These are phyloP conservation scores for Sitobion miscanthi DNA, from an alignment of 1,140 invertebrate species.

Conservation along the genomic window DNA sequence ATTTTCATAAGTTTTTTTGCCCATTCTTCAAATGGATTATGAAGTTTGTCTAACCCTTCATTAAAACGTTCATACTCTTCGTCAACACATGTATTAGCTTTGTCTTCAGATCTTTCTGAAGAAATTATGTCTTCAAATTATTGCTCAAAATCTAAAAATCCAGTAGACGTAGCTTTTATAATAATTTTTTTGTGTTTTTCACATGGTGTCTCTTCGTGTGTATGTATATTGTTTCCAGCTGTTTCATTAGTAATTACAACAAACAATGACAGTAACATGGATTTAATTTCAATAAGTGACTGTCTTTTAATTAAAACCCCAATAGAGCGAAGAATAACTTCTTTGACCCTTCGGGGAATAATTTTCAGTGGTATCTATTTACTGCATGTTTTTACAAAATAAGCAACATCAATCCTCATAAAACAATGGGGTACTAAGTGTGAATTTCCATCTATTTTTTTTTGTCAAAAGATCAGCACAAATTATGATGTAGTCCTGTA, in stretches of 20 bases:
- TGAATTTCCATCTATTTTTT: background rate
- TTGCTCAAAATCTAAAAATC: background rate
- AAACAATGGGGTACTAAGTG: background rate
- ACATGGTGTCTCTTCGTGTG: background rate
- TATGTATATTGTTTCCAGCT: background rate
- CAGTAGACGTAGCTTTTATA: background rate
- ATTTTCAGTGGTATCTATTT: background rate
- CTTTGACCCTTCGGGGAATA: background rate
- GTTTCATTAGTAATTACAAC: background rate
- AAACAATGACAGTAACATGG: background rate
- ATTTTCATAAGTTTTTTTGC: background rate
- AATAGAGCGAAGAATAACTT: background rate
- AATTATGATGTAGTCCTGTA: background rate
- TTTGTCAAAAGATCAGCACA: background rate
- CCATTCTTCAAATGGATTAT: slow-evolving; percentile 5
- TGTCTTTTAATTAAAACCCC: background rate
- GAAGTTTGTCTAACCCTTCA: background rate
- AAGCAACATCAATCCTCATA: background rate
- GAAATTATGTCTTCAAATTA: background rate
- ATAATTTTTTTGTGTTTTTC: background rate
- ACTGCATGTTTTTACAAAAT: slow-evolving; percentile 17
- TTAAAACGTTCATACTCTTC: background rate
- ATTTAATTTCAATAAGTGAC: background rate
- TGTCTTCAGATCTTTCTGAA: background rate
- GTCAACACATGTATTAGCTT: background rate